phyloP scores from a whole-genome alignment of 2,888 invertebrate species.

The Cataglyphis livida region DNA sequence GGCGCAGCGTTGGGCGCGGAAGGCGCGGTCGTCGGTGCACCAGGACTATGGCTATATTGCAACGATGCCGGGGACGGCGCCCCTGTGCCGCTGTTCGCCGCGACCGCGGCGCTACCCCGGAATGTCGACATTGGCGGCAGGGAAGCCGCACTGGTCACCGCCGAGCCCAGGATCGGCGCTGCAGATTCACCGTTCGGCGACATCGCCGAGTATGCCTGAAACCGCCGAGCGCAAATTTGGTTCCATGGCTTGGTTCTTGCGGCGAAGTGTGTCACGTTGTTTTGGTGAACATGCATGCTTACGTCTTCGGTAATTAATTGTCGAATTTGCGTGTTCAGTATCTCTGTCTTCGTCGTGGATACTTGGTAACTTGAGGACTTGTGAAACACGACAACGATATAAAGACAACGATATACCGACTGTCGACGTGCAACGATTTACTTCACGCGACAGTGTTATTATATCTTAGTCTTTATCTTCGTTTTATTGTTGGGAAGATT shows the following conservation, averaged over 20 bases:
- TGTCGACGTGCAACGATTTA: neutral
- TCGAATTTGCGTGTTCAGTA: slow-evolving; percentile 22
- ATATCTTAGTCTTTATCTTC: neutral
- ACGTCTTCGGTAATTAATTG: slow-evolving; percentile 21
- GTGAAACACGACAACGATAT: neutral
- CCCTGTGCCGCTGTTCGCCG: slow-evolving; percentile 86
- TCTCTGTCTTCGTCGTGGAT: neutral
- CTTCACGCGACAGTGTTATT: neutral
- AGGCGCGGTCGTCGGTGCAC: slow-evolving; percentile 86
- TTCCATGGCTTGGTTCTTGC: slow-evolving; percentile 31
- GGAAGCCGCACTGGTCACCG: slow-evolving; percentile 86
- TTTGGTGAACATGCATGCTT: slow-evolving; percentile 7
- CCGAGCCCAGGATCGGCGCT: slow-evolving; percentile 87
- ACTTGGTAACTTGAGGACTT: neutral
- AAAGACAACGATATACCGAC: neutral
- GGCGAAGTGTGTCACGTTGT: slow-evolving; percentile 12
- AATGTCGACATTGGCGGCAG: slow-evolving; percentile 87
- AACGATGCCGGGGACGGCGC: slow-evolving; percentile 87
- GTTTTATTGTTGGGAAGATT: neutral
- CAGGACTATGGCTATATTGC: slow-evolving; percentile 86
- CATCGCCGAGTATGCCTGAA: slow-evolving; percentile 86
- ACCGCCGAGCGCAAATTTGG: slow-evolving; percentile 51
- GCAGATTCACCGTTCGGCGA: slow-evolving; percentile 87
- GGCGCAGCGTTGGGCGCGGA: slow-evolving; percentile 86
- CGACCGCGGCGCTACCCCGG: slow-evolving; percentile 86